These are phyloP conservation scores for Chloroclysta siterata DNA, from an alignment of 2,888 invertebrate species.

Conservation along the genomic window DNA sequence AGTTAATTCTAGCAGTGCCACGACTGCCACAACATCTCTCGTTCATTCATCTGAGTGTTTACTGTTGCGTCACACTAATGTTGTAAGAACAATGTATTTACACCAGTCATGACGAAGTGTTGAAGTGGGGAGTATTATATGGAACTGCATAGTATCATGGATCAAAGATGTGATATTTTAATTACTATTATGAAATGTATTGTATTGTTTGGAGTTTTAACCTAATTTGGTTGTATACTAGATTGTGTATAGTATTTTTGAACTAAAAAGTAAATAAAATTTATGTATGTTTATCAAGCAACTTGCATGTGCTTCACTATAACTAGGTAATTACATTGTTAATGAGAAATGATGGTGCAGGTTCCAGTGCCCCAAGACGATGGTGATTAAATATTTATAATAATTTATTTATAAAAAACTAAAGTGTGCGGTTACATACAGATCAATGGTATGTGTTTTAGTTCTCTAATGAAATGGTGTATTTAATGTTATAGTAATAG, in stretches of 20 bases:
- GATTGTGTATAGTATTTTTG: conserved; percentile 51
- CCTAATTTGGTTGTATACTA: conserved; percentile 53
- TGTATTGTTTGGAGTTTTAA: conserved; percentile 53
- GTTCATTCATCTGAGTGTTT: conserved; percentile 71
- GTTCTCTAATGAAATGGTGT: conserved; percentile 9
- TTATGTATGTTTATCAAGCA: conserved; percentile 29
- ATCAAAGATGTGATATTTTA: conserved; percentile 81
- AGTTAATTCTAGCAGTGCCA: conserved; percentile 71
- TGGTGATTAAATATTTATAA: conserved; percentile 26
- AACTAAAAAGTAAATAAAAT: conserved; percentile 38
- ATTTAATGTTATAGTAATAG: conserved; percentile 15
- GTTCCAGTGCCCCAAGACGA: conserved; percentile 72
- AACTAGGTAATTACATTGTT: conserved; percentile 30
- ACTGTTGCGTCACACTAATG: conserved; percentile 60
- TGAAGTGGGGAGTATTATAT: conserved; percentile 56
- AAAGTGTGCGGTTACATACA: conserved; percentile 4
- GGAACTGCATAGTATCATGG: conserved; percentile 78
- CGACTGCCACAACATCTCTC: conserved; percentile 61
- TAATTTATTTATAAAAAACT: conserved; percentile 30
- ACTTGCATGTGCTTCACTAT: conserved; percentile 14
- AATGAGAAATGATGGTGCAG: conserved; percentile 64
- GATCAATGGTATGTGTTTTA: conserved; percentile 17
- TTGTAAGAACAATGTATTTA: conserved; percentile 58
- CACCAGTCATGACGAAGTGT: conserved; percentile 47
- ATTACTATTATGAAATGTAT: conserved; percentile 69